Base-by-base conservation (phyloP, 2,888 invertebrate species). In the Tinea pellionella region DNA sequence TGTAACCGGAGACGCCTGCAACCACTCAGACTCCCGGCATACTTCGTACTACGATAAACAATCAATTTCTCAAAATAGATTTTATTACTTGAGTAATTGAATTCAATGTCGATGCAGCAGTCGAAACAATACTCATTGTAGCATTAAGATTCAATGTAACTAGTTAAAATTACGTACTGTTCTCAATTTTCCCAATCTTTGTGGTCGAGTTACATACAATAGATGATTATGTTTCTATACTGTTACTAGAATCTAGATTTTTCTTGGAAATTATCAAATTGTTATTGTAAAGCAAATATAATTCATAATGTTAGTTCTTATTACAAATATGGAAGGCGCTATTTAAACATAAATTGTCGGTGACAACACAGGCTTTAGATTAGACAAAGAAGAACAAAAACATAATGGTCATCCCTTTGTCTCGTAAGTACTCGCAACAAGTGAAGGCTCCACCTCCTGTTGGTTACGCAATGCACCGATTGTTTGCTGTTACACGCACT, bases 1-100 rank as follows among this genome's bases (percentile, higher is more conserved):
- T 75, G 82, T 74, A 83, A 85, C 73, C 71, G 67, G 75, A 83
- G 74, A 75, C 64, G 74, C 71, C 75, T 78, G 79, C 74, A 78
- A 75, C 74, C 70, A 74, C 75, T 80, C 78, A 55, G 66, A 67
- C 70, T 66, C 69, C 76, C 74, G 75, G 72, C 77, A 76, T 71
- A 78, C 77, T 76, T 76, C 67, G 66, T 70, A 70, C 68, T 70
- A 70, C 72, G 74, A 77, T 77, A 79, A 80, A 80, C 80, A 80
- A 78, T 76, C 73, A 69, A 72, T 75, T 67, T 67, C 74, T 71
- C 69, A 77, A 81, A 79, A 83, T 81, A 81, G 77, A 74, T 76
- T 81, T 80, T 82, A 82, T 80, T 79, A 68, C 76, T 62, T 69
- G 65, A 75, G 78, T 77, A 78, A 76, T 82, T 80, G 77, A 75